A percentile compares a stretch with the other conserved stretches of the same genome.
Evolutionary conservation across 2,113 vertebrate species (phyloP).

Genomic region (Perca fluviatilis): DNA sequence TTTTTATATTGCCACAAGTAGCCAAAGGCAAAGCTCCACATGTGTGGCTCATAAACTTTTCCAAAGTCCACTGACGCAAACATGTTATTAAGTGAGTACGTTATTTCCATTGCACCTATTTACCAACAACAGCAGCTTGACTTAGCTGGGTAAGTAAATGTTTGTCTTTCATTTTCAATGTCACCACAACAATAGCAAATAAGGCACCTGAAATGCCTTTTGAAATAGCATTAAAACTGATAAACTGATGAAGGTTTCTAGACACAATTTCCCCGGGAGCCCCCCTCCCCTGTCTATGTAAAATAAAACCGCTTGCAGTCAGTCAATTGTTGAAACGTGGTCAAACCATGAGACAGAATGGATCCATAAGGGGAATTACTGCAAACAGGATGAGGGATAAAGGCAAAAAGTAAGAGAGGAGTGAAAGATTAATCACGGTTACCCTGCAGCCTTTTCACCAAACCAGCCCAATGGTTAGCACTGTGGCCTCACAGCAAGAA

Average conservation of each 20-base stretch:
- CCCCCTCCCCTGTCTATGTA: neutral
- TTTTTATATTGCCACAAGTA: constrained; percentile 36
- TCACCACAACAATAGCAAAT: constrained; percentile 6
- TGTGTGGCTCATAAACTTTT: constrained; percentile 46
- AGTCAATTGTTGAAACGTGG: neutral
- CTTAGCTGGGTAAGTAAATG: constrained; percentile 32
- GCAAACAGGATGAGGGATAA: constrained; percentile 44
- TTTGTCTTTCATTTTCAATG: constrained; percentile 46
- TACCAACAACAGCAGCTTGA: constrained; percentile 42
- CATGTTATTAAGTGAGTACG: constrained; percentile 46
- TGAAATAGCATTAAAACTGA: neutral
- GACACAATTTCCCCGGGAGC: neutral
- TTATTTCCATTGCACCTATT: constrained; percentile 50
- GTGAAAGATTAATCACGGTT: constrained; percentile 69
- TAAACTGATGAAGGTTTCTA: neutral
- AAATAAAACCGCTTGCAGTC: neutral
- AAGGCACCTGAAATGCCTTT: neutral
- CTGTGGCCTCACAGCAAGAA: too few relatives aligned
- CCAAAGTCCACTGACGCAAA: constrained; percentile 33
- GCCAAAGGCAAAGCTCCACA: constrained; percentile 52
- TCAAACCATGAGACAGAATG: constrained; percentile 4
- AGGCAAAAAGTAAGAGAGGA: constrained; percentile 41
- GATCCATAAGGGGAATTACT: constrained; percentile 20
- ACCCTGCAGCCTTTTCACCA: constrained; percentile 77
- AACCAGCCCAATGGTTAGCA: constrained; percentile 39